phyloP scores from a whole-genome alignment of 2,113 vertebrate genomes.

The Catharus bicknelli region DNA sequence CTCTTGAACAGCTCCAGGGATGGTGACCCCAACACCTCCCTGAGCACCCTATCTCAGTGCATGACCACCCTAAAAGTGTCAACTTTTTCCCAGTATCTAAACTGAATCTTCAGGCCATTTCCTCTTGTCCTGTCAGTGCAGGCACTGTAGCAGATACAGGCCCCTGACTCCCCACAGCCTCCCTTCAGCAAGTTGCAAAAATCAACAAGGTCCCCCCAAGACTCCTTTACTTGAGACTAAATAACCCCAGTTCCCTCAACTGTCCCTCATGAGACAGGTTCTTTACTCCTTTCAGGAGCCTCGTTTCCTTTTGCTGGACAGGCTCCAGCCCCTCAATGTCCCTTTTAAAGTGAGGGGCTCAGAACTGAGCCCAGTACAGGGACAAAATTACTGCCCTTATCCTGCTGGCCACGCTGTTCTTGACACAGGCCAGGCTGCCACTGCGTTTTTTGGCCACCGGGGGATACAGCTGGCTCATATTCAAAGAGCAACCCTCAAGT shows the following conservation, averaged over 20 bases:
- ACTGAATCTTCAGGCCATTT: not conserved
- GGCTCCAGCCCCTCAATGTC: too few relatives aligned
- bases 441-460: not conserved
- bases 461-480: not conserved
- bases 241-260: not conserved
- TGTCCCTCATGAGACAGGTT: not conserved
- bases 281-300: not conserved
- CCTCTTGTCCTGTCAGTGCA: not conserved
- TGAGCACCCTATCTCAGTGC: not conserved
- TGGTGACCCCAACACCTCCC: not conserved
- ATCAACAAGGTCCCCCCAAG: fast-evolving
- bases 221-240: not conserved
- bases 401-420: not conserved
- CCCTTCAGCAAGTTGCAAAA: not conserved
- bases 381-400: fast-evolving
- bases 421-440: not conserved
- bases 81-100: not conserved
- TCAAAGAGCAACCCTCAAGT: not conserved
- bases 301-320: fast-evolving
- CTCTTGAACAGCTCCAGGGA: not conserved
- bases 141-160: fast-evolving
- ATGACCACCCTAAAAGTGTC: not conserved
- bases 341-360: not conserved
- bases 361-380: not conserved
- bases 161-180: not conserved